phyloP scores from a whole-genome alignment of 37 sponge, comb jelly and placozoan genomes.

The Chondrilla cf. caribensis region DNA sequence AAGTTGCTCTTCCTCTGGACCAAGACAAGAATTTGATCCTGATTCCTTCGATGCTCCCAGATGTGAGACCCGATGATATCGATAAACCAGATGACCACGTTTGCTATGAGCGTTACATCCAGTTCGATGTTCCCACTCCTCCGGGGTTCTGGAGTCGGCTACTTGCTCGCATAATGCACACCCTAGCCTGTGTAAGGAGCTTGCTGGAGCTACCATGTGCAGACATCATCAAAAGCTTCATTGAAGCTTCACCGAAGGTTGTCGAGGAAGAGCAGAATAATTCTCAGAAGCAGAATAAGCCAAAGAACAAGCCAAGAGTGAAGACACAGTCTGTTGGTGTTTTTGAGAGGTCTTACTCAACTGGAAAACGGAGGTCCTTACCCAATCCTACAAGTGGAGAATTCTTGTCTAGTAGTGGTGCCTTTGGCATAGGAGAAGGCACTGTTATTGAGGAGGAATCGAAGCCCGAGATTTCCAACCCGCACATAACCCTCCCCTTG shows the following conservation, averaged over 20 bases:
- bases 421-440: background rate
- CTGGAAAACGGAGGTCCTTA: too few species aligned
- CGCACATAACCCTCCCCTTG: background rate
- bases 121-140: conserved; percentile 35
- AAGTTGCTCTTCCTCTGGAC: conserved; percentile 83
- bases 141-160: conserved; percentile 91
- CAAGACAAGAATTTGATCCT: conserved; percentile 54
- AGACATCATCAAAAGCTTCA: background rate
- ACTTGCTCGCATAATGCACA: conserved; percentile 75
- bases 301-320: background rate
- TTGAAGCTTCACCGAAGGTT: background rate
- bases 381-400: background rate
- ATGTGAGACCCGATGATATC: conserved; percentile 36
- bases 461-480: background rate
- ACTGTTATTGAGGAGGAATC: background rate
- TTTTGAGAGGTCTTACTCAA: background rate
- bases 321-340: background rate
- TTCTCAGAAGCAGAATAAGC: too few species aligned
- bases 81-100: background rate
- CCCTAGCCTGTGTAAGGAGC: conserved; percentile 20
- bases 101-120: conserved; percentile 24
- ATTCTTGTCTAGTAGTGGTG: background rate
- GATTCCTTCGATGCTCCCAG: conserved; percentile 84
- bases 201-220: background rate
- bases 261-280: too few species aligned